phyloP scores from a whole-genome alignment of 2,797 vertebrate species.

The Pseudochirops cupreus region DNA sequence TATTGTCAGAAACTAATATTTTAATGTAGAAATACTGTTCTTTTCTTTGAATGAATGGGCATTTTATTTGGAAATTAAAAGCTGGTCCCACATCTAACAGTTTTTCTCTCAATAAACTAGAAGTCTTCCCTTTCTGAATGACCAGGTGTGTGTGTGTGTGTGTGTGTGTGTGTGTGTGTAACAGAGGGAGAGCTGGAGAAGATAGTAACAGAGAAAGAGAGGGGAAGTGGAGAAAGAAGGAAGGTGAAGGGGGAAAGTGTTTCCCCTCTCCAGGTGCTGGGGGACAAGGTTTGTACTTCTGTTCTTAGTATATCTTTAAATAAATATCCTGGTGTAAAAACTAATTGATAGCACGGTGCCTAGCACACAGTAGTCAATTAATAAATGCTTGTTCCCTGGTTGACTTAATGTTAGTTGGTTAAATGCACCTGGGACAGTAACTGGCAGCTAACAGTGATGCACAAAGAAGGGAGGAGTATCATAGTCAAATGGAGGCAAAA shows the following conservation, averaged over 20 bases:
- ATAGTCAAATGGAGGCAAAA: not conserved
- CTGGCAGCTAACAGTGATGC: not conserved
- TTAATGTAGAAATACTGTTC: constrained; percentile 28
- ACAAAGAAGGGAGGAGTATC: not conserved
- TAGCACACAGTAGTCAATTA: not conserved
- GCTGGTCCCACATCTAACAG: constrained; percentile 31
- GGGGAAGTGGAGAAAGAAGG: not conserved
- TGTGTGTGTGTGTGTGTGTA: not conserved
- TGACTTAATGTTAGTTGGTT: not conserved
- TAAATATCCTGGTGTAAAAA: not conserved
- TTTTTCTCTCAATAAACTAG: constrained; percentile 12
- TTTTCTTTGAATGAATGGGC: constrained; percentile 34
- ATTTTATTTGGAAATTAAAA: constrained; percentile 35
- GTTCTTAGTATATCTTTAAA: not conserved
- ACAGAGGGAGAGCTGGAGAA: not conserved
- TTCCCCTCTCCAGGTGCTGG: not conserved
- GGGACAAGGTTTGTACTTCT: not conserved
- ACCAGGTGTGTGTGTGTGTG: too few species aligned
- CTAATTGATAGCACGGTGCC: not conserved
- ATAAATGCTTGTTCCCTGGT: not conserved
- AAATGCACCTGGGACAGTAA: not conserved
- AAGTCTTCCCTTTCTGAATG: not conserved
- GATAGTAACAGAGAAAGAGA: not conserved
- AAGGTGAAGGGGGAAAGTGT: not conserved
- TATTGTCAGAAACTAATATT: not conserved